phyloP scores from a whole-genome alignment of 2,113 vertebrate genomes.

The Rafetus swinhoei region DNA sequence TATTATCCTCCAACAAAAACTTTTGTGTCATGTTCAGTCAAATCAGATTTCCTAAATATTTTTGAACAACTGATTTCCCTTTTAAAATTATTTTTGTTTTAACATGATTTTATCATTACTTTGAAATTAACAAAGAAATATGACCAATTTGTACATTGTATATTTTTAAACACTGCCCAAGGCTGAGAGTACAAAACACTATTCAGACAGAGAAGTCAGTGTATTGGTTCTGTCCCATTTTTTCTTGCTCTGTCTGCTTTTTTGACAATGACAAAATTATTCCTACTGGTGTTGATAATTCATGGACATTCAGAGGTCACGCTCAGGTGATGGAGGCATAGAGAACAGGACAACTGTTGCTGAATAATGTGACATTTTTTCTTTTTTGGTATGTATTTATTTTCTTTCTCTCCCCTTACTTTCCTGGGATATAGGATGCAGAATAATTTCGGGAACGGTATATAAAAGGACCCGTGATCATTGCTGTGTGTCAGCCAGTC shows the following conservation, averaged over 20 bases:
- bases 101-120: not conserved
- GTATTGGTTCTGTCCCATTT: not conserved
- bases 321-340: not conserved
- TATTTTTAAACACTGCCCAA: not conserved
- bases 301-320: slow-evolving; percentile 9
- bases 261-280: not conserved
- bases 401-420: not conserved
- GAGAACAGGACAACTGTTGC: slow-evolving; percentile 40
- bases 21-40: not conserved
- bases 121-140: not conserved
- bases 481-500: not conserved
- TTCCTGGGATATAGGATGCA: not conserved
- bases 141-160: not conserved
- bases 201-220: not conserved
- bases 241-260: not conserved
- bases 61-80: not conserved
- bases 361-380: slow-evolving; percentile 23
- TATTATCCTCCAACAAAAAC: slow-evolving; percentile 24
- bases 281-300: slow-evolving; percentile 1
- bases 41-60: slow-evolving; percentile 9
- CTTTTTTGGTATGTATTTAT: not conserved
- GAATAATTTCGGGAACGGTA: not conserved
- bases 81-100: not conserved
- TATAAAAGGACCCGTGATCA: slow-evolving; percentile 9
- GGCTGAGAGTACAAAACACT: not conserved